These are phyloP conservation scores for Salvator merianae DNA, from an alignment of 2,113 vertebrate genomes.

Conservation along the genomic window DNA sequence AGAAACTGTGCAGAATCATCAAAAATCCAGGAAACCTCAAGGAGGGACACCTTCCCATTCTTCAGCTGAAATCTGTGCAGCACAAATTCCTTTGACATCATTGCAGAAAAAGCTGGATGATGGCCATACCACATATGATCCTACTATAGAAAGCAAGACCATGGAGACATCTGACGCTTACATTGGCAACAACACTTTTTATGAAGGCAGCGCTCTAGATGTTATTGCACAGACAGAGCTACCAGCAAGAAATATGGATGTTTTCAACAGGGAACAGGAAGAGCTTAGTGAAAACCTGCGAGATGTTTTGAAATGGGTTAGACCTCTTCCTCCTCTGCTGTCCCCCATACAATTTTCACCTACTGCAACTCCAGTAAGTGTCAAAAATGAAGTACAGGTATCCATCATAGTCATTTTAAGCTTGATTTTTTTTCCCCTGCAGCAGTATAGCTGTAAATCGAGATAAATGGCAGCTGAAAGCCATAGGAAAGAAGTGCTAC, in stretches of 20 bases:
- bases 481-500: background rate
- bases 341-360: slow-evolving; percentile 82
- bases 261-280: slow-evolving; percentile 13
- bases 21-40: slow-evolving; percentile 8
- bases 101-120: slow-evolving; percentile 33
- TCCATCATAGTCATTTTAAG: background rate
- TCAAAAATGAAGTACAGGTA: background rate
- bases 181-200: no score
- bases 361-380: slow-evolving; percentile 64
- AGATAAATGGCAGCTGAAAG: background rate
- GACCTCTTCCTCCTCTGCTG: slow-evolving; percentile 80
- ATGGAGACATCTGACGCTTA: background rate
- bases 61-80: slow-evolving; percentile 7
- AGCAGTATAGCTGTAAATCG: background rate
- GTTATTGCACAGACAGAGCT: background rate
- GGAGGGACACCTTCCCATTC: background rate
- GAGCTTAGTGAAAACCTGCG: slow-evolving; percentile 58
- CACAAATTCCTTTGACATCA: slow-evolving; percentile 40
- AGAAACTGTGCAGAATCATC: slow-evolving; percentile 44
- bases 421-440: background rate
- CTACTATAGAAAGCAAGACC: background rate
- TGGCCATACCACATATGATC: background rate
- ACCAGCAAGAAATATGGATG: background rate
- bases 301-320: slow-evolving; percentile 78
- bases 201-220: slow-evolving; percentile 15